phyloP scores from a whole-genome alignment of 2,113 vertebrate genomes.

The Cairina moschata region DNA sequence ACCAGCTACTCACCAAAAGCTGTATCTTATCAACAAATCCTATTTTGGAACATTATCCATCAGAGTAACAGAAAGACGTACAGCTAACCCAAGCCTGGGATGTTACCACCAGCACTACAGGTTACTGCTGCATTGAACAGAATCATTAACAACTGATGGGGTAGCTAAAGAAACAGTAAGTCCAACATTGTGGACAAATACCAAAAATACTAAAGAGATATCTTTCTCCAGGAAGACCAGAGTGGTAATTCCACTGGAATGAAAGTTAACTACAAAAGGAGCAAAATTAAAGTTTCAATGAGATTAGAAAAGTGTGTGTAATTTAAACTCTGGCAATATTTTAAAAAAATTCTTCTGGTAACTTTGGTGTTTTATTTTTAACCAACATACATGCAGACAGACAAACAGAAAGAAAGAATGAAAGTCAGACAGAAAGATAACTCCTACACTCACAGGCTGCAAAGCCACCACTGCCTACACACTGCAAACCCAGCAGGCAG shows the following conservation, averaged over 20 bases:
- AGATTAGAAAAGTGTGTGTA: neutral
- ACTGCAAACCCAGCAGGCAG: constrained; percentile 49
- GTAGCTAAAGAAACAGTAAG: neutral
- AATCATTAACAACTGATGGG: neutral
- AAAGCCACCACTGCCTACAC: constrained; percentile 72
- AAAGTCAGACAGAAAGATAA: constrained; percentile 62
- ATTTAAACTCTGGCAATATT: neutral
- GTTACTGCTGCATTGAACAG: neutral
- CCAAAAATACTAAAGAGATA: constrained; percentile 7
- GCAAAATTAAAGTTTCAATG: constrained; percentile 1
- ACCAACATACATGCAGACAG: constrained; percentile 50
- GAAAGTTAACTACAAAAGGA: neutral
- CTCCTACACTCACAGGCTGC: constrained; percentile 44
- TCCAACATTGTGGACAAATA: neutral
- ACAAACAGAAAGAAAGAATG: neutral
- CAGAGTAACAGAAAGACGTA: neutral
- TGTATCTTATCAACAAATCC: neutral
- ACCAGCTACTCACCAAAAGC: neutral
- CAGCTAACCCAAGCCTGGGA: neutral
- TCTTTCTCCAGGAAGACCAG: neutral
- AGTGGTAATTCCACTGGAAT: neutral
- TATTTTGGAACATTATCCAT: neutral
- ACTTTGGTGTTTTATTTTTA: constrained; percentile 62
- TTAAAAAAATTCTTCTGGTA: constrained; percentile 21
- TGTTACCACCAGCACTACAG: neutral